phyloP scores from a whole-genome alignment of 2,888 invertebrate species.

The Philonicus albiceps region DNA sequence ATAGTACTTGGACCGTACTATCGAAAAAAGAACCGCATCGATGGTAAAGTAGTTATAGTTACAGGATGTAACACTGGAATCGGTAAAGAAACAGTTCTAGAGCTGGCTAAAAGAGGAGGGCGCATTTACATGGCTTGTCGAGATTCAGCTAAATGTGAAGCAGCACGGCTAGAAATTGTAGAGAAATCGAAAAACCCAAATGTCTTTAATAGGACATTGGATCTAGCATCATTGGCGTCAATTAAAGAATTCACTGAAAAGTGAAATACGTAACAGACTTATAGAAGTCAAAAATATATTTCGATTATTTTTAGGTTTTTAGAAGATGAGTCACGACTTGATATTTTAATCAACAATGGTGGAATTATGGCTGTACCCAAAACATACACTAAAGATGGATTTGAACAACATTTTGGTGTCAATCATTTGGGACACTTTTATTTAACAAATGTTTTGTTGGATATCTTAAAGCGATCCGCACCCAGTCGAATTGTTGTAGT shows the following conservation, averaged over 20 bases:
- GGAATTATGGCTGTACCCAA: slow-evolving; percentile 57
- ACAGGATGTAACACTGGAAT: slow-evolving; percentile 82
- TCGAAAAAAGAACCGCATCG: slow-evolving; percentile 57
- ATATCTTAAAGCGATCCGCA: slow-evolving; percentile 65
- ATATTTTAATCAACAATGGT: slow-evolving; percentile 38
- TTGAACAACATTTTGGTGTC: slow-evolving; percentile 65
- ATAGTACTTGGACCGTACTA: slow-evolving; percentile 41
- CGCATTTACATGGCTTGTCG: slow-evolving; percentile 59
- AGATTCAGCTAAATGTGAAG: slow-evolving; percentile 16
- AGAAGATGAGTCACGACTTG: slow-evolving; percentile 21
- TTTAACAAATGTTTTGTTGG: slow-evolving; percentile 65
- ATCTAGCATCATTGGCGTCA: slow-evolving; percentile 63
- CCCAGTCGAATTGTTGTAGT: slow-evolving; percentile 77
- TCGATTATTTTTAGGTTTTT: not conserved
- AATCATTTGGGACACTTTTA: slow-evolving; percentile 68
- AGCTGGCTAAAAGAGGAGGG: slow-evolving; percentile 74
- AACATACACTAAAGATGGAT: slow-evolving; percentile 61
- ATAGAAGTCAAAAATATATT: not conserved
- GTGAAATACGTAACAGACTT: not conserved
- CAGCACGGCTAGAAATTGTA: slow-evolving; percentile 71
- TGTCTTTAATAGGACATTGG: slow-evolving; percentile 68
- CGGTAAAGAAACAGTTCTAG: slow-evolving; percentile 73
- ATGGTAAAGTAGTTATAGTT: slow-evolving; percentile 71
- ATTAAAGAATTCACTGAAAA: slow-evolving; percentile 65
- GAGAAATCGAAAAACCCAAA: slow-evolving; percentile 73